Base-by-base conservation (phyloP, 2,888 invertebrate genomes). In the Philonicus albiceps region DNA sequence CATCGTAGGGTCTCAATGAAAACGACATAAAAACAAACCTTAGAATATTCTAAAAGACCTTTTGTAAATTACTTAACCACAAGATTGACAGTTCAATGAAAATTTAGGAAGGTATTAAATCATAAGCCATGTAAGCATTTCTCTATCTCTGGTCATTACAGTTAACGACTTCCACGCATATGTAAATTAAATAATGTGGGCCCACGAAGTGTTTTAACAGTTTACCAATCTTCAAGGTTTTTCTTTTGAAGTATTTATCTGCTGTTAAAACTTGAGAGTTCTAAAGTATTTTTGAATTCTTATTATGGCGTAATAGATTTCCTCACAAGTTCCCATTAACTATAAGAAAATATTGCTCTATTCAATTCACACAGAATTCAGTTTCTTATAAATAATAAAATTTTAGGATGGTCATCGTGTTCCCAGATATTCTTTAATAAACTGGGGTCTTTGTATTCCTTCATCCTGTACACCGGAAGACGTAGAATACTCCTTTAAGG, bases 381-480 rank as follows among this genome's bases (percentile, higher is more conserved):
- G 2, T 7, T 22, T 11, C 1, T 49, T 49, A 49, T 49, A 11
- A 6, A 40, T 11, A n/a, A 53, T 53, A 64, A 27, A 11, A 87
- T 92, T 92, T 83, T 89, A 96, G 95, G 95, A 95, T 74, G 95
- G 95, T 6, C 95, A 96, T 90, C 93, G 95, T 87, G 94, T 95
- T 7, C 95, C 95, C 0, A 93, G 95, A 88, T 95, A 94, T 89
- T 94, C 94, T 3, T 93, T 94, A 19, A 93, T 95, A 80, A 94
- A 95, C 89, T 95, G 95, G 95, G 95, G 94, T 2, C 90, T 95
- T 16, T 96, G 95, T 89, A 93, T 95, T n/a, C 95, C 95, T 1
- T 92, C 93, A 3, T 93, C 93, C 0, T 96, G 95, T 90, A 93
- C 93, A 0, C 88, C 93, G 8, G 90, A 91, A 30, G 95, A 95